Percentiles rank a stretch among this genome's conserved stretches.
These are phyloP conservation scores for Chromoteleia sp. DNA, from an alignment of 2,888 invertebrate genomes.

Conservation along the genomic window DNA sequence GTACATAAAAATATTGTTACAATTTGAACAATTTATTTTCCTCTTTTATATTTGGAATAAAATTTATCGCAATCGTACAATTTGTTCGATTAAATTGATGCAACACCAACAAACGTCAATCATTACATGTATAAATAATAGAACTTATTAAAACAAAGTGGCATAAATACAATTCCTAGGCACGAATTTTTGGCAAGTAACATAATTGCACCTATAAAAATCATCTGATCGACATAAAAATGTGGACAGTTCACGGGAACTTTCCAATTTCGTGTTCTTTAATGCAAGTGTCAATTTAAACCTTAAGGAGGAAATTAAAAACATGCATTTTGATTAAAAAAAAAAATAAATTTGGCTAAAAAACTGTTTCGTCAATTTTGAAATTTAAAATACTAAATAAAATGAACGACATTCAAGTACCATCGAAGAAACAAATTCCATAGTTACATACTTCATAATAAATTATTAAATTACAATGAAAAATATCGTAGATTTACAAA, in stretches of 20 bases:
- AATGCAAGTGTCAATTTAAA: conserved; percentile 13
- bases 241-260: not conserved
- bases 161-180: conserved; percentile 14
- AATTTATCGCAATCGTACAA: not conserved
- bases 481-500: too few species aligned
- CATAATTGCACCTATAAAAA: conserved; percentile 48
- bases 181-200: conserved; percentile 57
- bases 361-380: too few species aligned
- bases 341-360: too few species aligned
- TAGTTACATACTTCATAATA: too few species aligned
- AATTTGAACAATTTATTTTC: not conserved
- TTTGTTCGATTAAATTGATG: conserved; percentile 3
- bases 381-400: too few species aligned
- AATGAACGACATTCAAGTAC: too few species aligned
- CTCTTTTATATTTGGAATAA: not conserved
- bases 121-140: not conserved
- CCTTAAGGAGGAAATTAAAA: not conserved
- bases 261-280: not conserved
- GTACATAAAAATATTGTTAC: conserved; percentile 21
- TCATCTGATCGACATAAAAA: conserved; percentile 21
- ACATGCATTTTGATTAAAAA: too few species aligned
- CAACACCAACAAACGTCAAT: not conserved
- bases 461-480: too few species aligned
- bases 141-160: not conserved
- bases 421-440: too few species aligned